Conservation (phyloP, 2,888 invertebrate genomes). For the Resseliella maxima region DNA sequence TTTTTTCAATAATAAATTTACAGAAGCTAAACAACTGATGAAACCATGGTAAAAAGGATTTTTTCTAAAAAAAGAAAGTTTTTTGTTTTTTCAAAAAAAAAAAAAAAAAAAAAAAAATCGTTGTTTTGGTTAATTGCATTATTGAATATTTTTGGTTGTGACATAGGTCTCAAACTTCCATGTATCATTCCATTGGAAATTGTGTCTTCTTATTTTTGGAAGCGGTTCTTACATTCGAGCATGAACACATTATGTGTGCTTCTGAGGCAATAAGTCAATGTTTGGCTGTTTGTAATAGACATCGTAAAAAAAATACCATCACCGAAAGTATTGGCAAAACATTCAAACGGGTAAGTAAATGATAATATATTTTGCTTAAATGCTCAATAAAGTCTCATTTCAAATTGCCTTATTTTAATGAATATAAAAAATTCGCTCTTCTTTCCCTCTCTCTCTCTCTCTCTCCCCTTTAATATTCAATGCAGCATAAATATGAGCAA, state of each 20-base stretch:
- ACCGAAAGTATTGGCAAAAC: slow-evolving; percentile 86
- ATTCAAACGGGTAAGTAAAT: slow-evolving; percentile 70
- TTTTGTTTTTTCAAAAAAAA: not conserved
- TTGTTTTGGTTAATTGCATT: not conserved
- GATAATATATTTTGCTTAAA: too few species aligned
- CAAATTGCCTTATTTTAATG: too few species aligned
- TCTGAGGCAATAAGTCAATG: slow-evolving; percentile 81
- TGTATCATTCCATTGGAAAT: slow-evolving; percentile 92
- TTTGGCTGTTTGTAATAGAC: slow-evolving; percentile 79
- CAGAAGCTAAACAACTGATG: slow-evolving; percentile 82
- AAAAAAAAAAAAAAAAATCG: too few species aligned
- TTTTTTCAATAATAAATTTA: slow-evolving; percentile 93
- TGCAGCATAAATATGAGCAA: slow-evolving; percentile 79
- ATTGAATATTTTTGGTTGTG: not conserved
- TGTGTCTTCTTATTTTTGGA: slow-evolving; percentile 91
- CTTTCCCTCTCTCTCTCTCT: too few species aligned
- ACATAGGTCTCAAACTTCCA: slow-evolving; percentile 78
- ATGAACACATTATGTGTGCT: slow-evolving; percentile 79
- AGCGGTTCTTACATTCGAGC: slow-evolving; percentile 93
- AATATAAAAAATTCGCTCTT: too few species aligned
- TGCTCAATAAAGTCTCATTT: too few species aligned
- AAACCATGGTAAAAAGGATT: slow-evolving; percentile 76
- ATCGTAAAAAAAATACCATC: slow-evolving; percentile 70
- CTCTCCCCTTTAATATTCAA: too few species aligned
- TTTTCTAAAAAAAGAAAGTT: not conserved